A percentile compares a stretch with the other conserved stretches of the same genome.
Conservation (phyloP, 2,797 vertebrate species). For the Takifugu ocellatus region DNA sequence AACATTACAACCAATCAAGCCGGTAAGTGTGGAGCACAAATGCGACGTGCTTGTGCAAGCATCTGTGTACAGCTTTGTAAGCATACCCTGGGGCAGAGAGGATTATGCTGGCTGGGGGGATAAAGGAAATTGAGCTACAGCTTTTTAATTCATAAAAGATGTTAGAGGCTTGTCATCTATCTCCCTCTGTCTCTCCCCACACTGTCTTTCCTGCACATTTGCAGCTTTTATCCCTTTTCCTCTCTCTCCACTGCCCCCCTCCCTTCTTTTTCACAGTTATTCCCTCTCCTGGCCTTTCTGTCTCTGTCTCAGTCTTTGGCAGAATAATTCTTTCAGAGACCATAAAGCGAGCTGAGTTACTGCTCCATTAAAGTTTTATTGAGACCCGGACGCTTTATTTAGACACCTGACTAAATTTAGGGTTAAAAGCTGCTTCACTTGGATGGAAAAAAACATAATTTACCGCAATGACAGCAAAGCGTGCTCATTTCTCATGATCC, state of each 20-base stretch:
- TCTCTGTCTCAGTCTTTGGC: conserved; percentile 25
- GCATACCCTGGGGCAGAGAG: conserved; percentile 43
- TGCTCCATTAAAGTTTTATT: conserved; percentile 63
- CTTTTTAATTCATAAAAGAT: conserved; percentile 74
- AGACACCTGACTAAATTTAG: conserved; percentile 47
- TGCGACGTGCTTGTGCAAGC: conserved; percentile 1
- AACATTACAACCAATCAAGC: conserved; percentile 98
- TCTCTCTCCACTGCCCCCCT: conserved; percentile 11
- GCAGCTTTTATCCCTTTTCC: conserved; percentile 42
- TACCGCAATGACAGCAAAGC: conserved; percentile 35
- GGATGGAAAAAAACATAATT: conserved; percentile 55
- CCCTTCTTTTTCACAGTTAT: conserved; percentile 14
- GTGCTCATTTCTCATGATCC: conserved; percentile 34
- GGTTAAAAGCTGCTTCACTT: conserved; percentile 54
- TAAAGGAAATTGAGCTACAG: conserved; percentile 66
- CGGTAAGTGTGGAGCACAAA: conserved; percentile 68
- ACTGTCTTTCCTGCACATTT: conserved; percentile 36
- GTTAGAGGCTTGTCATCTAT: conserved; percentile 55
- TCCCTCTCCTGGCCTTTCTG: conserved; percentile 20
- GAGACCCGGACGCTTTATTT: conserved; percentile 58
- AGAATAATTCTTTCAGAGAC: conserved; percentile 54
- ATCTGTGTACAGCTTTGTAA: conserved; percentile 26
- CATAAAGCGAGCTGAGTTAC: conserved; percentile 63
- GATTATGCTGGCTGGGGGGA: conserved; percentile 57
- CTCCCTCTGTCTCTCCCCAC: conserved; percentile 9